Evolutionary conservation across 2,888 invertebrate genomes (phyloP).

Genomic region (Timema podura): DNA sequence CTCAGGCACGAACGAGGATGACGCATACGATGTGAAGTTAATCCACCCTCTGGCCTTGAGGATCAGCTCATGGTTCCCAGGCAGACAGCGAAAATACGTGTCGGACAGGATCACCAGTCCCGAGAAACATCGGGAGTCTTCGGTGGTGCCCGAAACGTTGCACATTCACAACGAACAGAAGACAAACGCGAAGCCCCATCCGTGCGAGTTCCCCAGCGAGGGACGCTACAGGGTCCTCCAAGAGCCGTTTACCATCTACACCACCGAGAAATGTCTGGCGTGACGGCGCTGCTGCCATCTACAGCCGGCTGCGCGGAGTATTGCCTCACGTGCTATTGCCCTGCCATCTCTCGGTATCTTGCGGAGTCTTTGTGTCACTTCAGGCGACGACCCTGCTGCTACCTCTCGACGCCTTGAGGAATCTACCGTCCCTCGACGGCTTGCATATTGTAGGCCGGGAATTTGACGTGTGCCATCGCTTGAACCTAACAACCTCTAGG

Average conservation of each 20-base stretch:
- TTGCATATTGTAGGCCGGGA: no score
- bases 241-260: neutral
- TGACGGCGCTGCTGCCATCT: no score
- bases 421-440: no score
- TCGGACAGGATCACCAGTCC: constrained; percentile 23
- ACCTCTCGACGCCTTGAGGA: no score
- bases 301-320: no score
- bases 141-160: neutral
- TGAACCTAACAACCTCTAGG: no score
- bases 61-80: constrained; percentile 55
- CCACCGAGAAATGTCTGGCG: no score
- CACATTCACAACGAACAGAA: neutral
- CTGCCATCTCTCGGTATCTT: no score
- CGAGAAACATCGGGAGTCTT: constrained; percentile 9
- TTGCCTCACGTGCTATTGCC: no score
- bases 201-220: constrained; percentile 4
- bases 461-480: no score
- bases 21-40: constrained; percentile 62
- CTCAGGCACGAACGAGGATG: constrained; percentile 40
- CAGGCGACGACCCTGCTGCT: no score
- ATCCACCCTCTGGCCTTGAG: constrained; percentile 61
- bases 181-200: neutral
- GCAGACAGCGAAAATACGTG: constrained; percentile 53
- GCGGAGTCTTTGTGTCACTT: no score
- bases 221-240: constrained; percentile 6